Base-by-base conservation (phyloP, 2,888 invertebrate species). In the Drosophila lutescens region DNA sequence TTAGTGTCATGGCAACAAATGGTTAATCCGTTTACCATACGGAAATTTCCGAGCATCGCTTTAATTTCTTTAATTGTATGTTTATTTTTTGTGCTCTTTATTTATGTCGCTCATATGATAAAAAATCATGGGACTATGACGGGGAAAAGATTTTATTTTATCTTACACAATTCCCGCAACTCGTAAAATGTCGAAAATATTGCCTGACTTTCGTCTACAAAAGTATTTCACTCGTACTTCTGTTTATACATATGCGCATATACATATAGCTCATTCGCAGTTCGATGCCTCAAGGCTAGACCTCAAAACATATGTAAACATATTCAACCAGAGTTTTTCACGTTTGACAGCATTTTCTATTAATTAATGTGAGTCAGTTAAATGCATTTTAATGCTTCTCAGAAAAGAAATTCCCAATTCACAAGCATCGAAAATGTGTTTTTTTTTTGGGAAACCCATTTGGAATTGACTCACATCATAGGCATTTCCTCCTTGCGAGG, bases 171-270 rank as follows among this genome's bases (percentile, higher is more conserved):
- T 59, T 40, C 55, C n/a, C 44, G 55, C 55, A n/a, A 51, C 55
- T 63, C 63, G 70, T 80, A 81, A 81, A 81, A 79, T 77, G 63
- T 59, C 65, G 77, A 82, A 85, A 74, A 85, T 81, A 81, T 77
- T 73, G 63, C 59, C 59, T 76, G 75, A 77, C 69, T 63, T 66
- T 43, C 46, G 50, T 41, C 67, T 65, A 66, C 15, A 70, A 17
- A 55, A 38, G 58, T 50, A 47, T 55, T 34, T 32, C 44, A 51
- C 51, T 56, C 62, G 59, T 69, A 59, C 75, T 78, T 68, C 66
- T 59, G 59, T 54, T 55, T 54, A 66, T 23, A 62, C 49, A 54
- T 23, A 38, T 34, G 49, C 40, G 8, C 15, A 23, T 30, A 50
- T 51, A 58, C 26, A 50, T 51, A 58, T 57, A 43, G 41, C 44